phyloP scores from a whole-genome alignment of 2,113 vertebrate species.

The Gyps fulvus region DNA sequence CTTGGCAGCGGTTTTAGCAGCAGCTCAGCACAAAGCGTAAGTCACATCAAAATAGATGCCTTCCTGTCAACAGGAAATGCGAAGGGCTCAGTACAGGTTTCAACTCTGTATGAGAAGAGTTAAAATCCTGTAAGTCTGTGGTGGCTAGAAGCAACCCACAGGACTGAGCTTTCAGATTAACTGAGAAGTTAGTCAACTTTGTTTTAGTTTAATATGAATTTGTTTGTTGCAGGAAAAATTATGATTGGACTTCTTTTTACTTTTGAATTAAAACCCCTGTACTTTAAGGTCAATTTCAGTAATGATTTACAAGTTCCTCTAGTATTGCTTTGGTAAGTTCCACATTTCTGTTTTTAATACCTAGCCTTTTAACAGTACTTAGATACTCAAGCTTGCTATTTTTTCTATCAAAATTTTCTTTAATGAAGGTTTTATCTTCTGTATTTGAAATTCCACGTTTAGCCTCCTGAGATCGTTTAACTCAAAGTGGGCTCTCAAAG shows the following conservation, averaged over 20 bases:
- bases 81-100: fast-evolving
- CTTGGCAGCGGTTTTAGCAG: background rate
- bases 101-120: background rate
- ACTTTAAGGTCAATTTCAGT: background rate
- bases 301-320: background rate
- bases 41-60: background rate
- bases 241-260: background rate
- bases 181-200: background rate
- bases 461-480: background rate
- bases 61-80: fast-evolving
- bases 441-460: background rate
- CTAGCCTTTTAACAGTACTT: background rate
- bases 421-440: background rate
- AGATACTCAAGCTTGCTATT: background rate
- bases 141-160: background rate
- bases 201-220: background rate
- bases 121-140: background rate
- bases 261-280: background rate
- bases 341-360: background rate
- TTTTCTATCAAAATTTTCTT: background rate
- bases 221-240: background rate
- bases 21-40: background rate
- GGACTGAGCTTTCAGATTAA: background rate
- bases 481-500: background rate
- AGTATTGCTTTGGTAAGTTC: background rate